phyloP scores from a whole-genome alignment of 2,797 vertebrate species.

The Coregonus ussuriensis region DNA sequence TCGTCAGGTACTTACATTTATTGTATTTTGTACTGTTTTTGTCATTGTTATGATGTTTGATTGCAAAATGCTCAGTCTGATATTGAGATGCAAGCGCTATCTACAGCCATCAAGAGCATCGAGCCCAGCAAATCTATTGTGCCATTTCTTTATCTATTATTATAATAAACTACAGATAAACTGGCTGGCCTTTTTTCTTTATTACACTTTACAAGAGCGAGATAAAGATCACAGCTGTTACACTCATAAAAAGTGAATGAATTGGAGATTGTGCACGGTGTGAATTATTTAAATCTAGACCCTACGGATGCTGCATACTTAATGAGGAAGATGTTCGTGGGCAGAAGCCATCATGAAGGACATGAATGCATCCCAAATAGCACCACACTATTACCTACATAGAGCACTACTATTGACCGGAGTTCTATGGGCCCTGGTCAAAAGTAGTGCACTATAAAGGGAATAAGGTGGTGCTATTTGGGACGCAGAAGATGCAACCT shows the following conservation, averaged over 20 bases:
- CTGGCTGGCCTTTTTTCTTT: no score
- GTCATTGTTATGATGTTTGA: no score
- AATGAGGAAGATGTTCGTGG: constrained; percentile 29
- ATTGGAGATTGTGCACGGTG: constrained; percentile 61
- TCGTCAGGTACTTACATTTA: no score
- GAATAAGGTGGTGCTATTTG: background rate
- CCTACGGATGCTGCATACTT: constrained; percentile 56
- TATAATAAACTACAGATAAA: no score
- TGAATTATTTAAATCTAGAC: constrained; percentile 75
- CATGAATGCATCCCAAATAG: background rate
- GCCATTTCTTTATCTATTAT: no score
- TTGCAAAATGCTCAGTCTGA: no score
- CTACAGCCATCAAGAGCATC: no score
- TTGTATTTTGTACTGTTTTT: no score
- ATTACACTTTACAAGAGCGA: no score
- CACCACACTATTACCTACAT: background rate
- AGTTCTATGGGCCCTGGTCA: background rate
- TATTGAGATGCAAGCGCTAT: no score
- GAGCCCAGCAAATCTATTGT: no score
- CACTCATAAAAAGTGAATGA: constrained; percentile 72
- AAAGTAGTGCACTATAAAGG: background rate
- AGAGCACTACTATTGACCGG: background rate
- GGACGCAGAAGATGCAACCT: background rate
- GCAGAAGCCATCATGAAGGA: constrained; percentile 28
- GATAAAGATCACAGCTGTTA: no score